phyloP scores from a whole-genome alignment of 2,797 vertebrate genomes.

The Poecilia picta region DNA sequence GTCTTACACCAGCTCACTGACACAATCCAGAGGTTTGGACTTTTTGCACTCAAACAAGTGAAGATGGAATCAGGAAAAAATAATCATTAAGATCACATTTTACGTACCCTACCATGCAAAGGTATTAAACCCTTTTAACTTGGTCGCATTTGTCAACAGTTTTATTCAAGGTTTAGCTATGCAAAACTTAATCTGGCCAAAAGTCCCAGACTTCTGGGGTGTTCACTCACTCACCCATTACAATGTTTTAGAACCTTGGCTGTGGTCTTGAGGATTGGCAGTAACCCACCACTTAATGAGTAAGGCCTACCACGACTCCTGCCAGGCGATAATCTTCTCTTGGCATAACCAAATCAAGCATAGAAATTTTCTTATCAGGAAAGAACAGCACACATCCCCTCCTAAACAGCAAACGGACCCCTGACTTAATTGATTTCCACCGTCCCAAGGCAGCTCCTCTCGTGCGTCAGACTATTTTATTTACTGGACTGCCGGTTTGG shows the following conservation, averaged over 20 bases:
- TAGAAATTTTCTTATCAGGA: slow-evolving; percentile 78
- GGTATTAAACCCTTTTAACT: background rate
- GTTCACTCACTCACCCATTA: slow-evolving; percentile 65
- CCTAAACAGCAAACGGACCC: slow-evolving; percentile 62
- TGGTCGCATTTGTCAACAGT: background rate
- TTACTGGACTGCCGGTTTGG: slow-evolving; percentile 65
- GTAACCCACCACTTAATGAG: slow-evolving; percentile 77
- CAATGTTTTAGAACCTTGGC: slow-evolving; percentile 75
- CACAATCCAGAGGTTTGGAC: background rate
- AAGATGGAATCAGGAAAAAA: background rate
- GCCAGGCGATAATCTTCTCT: slow-evolving; percentile 79
- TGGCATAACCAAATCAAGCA: slow-evolving; percentile 77
- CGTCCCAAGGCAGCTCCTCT: slow-evolving; percentile 62
- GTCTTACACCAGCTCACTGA: slow-evolving; percentile 8
- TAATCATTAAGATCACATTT: background rate
- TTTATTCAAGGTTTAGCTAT: slow-evolving; percentile 31
- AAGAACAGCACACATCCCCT: slow-evolving; percentile 69
- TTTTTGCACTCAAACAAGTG: background rate
- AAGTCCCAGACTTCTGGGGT: slow-evolving; percentile 49
- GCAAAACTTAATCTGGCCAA: slow-evolving; percentile 53
- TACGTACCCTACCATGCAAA: background rate
- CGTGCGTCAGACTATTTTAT: slow-evolving; percentile 62
- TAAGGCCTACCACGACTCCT: slow-evolving; percentile 70
- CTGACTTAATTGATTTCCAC: slow-evolving; percentile 72
- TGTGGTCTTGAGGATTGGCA: slow-evolving; percentile 73